Base-by-base conservation (phyloP, 1,140 invertebrate genomes). In the Cyclargus thomasi region DNA sequence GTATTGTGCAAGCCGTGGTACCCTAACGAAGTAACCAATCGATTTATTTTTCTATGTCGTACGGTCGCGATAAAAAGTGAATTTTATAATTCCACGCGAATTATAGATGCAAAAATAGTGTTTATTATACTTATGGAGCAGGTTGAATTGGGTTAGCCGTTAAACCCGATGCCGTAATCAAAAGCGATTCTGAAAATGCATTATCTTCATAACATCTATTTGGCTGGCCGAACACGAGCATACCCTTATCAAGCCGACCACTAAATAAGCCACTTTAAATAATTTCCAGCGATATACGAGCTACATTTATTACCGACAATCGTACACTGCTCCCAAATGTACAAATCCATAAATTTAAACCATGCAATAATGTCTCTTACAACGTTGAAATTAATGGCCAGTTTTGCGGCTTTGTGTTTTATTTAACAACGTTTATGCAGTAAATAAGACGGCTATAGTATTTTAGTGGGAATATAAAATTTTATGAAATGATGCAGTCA, bases 241-340 rank as follows among this genome's bases (percentile, higher is more conserved):
- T 59, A 59, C 55, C 55, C 55, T 59, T 59, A 59, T 59, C 55
- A 59, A 59, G 53, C 53, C n/a, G 18, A 55, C 53, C 53, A 59
- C 55, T 21, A 59, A 59, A 59, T 59, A 59, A 59, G 18, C 55
- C 55, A 59, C 55, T 59, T 59, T 21, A 59, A 59, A 59, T 59
- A 59, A 59, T 59, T 59, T 59, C 55, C 55, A 59, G 55, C 55
- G 18, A 59, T 59, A 59, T 59, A 59, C 17, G 55, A 59, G 17
- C 17, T 20, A 21, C 55, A 21, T 20, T 59, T 21, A 59, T 59
- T 59, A 59, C 17, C 55, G 18, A 18, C 55, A 59, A 59, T 59
- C 55, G 17, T 59, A 59, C 55, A 21, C 18, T 20, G 55, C 55
- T 21, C 17, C 55, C 17, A 59, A 59, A 20, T 59, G 55, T 59